A percentile compares a stretch with the other conserved stretches of the same genome.
Conservation (phyloP, 1,140 invertebrate species). For the Zaprionus vittiger region DNA sequence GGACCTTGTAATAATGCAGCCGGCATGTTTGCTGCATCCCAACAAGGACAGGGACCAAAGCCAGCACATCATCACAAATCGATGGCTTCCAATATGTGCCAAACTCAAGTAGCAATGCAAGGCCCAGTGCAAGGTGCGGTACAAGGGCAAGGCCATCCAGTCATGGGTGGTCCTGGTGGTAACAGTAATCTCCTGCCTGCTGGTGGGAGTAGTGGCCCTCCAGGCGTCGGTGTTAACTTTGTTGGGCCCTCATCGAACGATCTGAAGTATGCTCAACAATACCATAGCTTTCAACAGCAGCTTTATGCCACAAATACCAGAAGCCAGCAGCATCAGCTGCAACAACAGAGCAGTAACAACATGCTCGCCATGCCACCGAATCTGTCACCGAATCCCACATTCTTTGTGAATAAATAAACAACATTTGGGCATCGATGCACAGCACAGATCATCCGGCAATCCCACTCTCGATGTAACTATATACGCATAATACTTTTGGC, state of each 20-base stretch:
- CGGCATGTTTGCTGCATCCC: slow-evolving; percentile 44
- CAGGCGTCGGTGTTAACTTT: slow-evolving; percentile 85
- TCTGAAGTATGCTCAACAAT: slow-evolving; percentile 96
- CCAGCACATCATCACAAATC: slow-evolving; percentile 49
- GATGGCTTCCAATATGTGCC: slow-evolving; percentile 53
- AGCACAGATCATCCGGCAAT: background rate
- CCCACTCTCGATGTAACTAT: background rate
- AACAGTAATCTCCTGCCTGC: slow-evolving; percentile 85
- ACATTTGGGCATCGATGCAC: background rate
- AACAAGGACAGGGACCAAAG: slow-evolving; percentile 49
- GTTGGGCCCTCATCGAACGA: slow-evolving; percentile 93
- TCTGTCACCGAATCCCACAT: slow-evolving; percentile 69
- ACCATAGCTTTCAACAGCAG: slow-evolving; percentile 97
- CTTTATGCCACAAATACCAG: slow-evolving; percentile 95
- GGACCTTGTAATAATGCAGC: slow-evolving; percentile 25
- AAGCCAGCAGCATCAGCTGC: slow-evolving; percentile 85
- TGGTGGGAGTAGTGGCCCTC: slow-evolving; percentile 63
- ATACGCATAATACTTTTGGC: background rate
- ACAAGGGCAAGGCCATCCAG: slow-evolving; percentile 64
- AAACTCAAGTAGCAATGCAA: slow-evolving; percentile 74
- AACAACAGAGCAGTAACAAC: slow-evolving; percentile 49
- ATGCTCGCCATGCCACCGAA: slow-evolving; percentile 79
- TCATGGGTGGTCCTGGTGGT: slow-evolving; percentile 34
- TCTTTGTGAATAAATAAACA: slow-evolving; percentile 74
- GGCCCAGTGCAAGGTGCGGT: slow-evolving; percentile 86